These are phyloP conservation scores for Salvelinus sp. DNA, from an alignment of 2,113 vertebrate genomes.

Conservation along the genomic window DNA sequence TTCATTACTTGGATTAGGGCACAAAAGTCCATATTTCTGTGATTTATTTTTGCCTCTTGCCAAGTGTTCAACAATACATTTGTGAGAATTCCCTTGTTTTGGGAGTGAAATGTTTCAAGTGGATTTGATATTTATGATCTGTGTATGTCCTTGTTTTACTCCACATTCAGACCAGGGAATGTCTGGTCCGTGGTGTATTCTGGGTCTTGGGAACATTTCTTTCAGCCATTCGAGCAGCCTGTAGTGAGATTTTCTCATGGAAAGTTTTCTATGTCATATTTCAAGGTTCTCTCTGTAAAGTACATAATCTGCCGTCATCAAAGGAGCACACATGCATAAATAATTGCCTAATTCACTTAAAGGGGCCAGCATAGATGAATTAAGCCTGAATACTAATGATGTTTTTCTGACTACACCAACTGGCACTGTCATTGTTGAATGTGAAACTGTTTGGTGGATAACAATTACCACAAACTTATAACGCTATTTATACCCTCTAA, in stretches of 20 bases:
- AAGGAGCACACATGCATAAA: constrained; percentile 81
- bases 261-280: constrained; percentile 76
- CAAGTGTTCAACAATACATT: constrained; percentile 47
- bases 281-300: constrained; percentile 71
- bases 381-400: constrained; percentile 82
- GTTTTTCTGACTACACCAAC: constrained; percentile 76
- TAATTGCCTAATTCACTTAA: constrained; percentile 81
- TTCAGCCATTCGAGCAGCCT: constrained; percentile 69
- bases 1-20: constrained; percentile 85
- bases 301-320: constrained; percentile 83
- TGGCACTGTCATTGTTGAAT: constrained; percentile 69
- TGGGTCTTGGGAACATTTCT: constrained; percentile 72
- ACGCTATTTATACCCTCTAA: constrained; percentile 41
- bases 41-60: constrained; percentile 73
- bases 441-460: constrained; percentile 72
- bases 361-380: constrained; percentile 79
- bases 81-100: constrained; percentile 72
- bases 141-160: constrained; percentile 2
- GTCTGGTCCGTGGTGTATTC: constrained; percentile 58
- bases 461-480: constrained; percentile 61
- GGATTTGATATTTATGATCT: constrained; percentile 30
- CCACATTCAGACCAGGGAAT: neutral
- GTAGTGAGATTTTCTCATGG: constrained; percentile 65
- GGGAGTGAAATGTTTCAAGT: constrained; percentile 55
- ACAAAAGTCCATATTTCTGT: constrained; percentile 71